Conservation (phyloP, 2,797 vertebrate species). For the Micromesistius poutassou region DNA sequence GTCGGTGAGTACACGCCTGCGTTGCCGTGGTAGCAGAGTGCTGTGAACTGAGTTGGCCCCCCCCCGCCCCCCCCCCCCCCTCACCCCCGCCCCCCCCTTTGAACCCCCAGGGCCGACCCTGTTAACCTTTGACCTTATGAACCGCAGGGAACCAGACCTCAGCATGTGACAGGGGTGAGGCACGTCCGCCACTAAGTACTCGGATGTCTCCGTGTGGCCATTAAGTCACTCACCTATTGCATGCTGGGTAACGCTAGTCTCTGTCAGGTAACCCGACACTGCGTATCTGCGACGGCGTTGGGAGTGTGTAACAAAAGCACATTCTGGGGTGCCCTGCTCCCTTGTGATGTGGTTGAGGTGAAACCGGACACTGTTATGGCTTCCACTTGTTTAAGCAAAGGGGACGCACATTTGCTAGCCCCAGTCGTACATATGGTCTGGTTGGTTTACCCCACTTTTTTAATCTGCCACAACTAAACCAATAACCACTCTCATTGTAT, state of each 20-base stretch:
- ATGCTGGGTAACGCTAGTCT: neutral
- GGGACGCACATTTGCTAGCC: too few relatives aligned
- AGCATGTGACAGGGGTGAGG: constrained; percentile 27
- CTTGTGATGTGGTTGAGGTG: too few relatives aligned
- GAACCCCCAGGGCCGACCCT: constrained; percentile 31
- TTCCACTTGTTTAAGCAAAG: too few relatives aligned
- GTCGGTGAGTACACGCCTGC: constrained; percentile 73
- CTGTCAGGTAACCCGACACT: neutral
- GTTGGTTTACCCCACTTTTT: too few relatives aligned
- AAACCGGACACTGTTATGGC: too few relatives aligned
- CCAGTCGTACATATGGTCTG: too few relatives aligned
- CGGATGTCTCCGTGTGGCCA: neutral
- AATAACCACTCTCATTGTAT: too few relatives aligned
- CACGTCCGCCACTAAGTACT: constrained; percentile 26
- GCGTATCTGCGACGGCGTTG: too few relatives aligned
- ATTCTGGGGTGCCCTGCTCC: too few relatives aligned
- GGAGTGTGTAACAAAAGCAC: neutral
- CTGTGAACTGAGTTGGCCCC: constrained; percentile 30
- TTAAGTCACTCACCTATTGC: neutral
- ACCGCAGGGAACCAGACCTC: constrained; percentile 31
- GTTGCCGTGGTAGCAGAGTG: constrained; percentile 49
- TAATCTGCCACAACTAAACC: too few relatives aligned
- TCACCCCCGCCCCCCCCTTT: constrained; percentile 20
- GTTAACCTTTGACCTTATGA: constrained; percentile 36
- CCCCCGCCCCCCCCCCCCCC: constrained; percentile 19